These are phyloP conservation scores for Eumaeus atala DNA, from an alignment of 1,140 invertebrate species.

Conservation along the genomic window DNA sequence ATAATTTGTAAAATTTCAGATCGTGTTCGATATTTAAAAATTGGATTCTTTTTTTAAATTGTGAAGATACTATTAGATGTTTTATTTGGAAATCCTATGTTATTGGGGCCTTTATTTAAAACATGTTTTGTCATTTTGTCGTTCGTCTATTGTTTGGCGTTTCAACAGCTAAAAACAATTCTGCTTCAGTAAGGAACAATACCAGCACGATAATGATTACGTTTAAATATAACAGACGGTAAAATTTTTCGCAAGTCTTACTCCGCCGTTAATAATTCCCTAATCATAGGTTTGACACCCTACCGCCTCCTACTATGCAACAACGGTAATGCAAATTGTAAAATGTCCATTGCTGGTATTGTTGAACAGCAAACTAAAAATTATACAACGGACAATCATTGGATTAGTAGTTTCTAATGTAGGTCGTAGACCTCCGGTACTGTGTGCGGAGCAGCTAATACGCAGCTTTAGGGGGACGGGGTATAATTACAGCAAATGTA, in stretches of 20 bases:
- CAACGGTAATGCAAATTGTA: not conserved
- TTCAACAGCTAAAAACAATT: no score
- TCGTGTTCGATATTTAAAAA: not conserved
- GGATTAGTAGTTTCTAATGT: constrained; percentile 14
- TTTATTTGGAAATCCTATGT: no score
- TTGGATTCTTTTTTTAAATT: not conserved
- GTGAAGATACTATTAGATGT: not conserved
- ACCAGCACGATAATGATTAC: no score
- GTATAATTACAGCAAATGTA: constrained; percentile 66
- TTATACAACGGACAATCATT: constrained; percentile 20
- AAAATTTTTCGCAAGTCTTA: constrained; percentile 51
- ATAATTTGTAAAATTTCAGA: constrained; percentile 7
- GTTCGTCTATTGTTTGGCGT: no score
- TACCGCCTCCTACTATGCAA: constrained; percentile 8
- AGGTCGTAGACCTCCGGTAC: constrained; percentile 20
- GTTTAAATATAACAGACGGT: constrained; percentile 26
- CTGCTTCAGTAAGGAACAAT: no score
- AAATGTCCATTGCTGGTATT: constrained; percentile 22
- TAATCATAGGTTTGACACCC: constrained; percentile 69
- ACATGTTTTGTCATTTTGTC: no score
- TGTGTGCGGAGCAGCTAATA: constrained; percentile 49
- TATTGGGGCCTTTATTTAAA: no score
- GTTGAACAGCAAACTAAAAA: not conserved
- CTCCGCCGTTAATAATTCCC: constrained; percentile 54
- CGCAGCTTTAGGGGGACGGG: constrained; percentile 52